Percentiles rank a stretch among this genome's conserved stretches.
phyloP scores from a whole-genome alignment of 2,113 vertebrate genomes.

The Saguinus midas region DNA sequence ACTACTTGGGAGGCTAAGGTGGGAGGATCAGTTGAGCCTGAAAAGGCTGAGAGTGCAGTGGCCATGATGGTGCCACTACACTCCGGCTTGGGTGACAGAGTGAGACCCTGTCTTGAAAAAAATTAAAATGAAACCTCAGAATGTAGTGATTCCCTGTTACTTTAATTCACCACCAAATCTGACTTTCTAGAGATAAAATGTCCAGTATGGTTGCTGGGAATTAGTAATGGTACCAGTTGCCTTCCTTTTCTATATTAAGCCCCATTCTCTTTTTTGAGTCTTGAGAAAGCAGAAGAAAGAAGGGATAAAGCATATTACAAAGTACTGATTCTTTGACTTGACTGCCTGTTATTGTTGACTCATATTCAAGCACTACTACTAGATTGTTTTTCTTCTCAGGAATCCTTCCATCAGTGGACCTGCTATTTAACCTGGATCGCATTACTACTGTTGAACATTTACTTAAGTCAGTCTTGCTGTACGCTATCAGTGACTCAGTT shows the following conservation, averaged over 20 bases:
- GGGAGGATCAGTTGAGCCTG: background rate
- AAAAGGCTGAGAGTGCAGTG: background rate
- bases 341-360: background rate
- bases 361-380: background rate
- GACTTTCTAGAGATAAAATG: background rate
- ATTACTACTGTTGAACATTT: constrained; percentile 89
- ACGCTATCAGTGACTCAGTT: constrained; percentile 84
- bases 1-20: background rate
- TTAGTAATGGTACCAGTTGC: background rate
- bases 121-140: background rate
- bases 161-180: constrained; percentile 9
- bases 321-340: background rate
- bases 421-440: constrained; percentile 91
- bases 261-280: background rate
- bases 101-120: background rate
- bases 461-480: constrained; percentile 92
- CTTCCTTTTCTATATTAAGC: background rate
- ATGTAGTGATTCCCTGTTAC: background rate
- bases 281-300: background rate
- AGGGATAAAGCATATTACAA: background rate
- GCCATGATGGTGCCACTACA: background rate
- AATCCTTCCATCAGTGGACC: constrained; percentile 85
- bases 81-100: background rate
- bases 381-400: constrained; percentile 74
- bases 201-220: background rate